Evolutionary conservation across 92 coral and sea anemone genomes (phyloP), one percentile per base, ranked within the genome.

Genomic region (Parazoanthus swiftii): DNA sequence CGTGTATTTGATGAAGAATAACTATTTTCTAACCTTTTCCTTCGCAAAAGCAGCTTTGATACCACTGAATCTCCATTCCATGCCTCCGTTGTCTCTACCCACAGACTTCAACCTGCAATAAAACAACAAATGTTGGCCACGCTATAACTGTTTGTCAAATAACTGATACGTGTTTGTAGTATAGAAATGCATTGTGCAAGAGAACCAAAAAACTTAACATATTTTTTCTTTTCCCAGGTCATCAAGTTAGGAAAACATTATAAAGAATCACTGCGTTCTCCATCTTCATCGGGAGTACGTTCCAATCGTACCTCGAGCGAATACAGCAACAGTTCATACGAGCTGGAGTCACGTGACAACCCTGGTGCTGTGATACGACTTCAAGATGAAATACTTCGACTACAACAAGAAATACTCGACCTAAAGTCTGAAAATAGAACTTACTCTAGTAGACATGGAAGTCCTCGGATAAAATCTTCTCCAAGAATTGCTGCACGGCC

Each of bases 331-430:
- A 81, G 86, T 25, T 88, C 79, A 15, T 44, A 84, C 21, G 82
- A 50, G 36, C 25, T 82, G 36, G 80, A 76, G n/a, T 54, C 83
- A 25, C 66, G 67, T 82, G 92, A 92, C 74, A 77, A 88, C 20
- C n/a, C 81, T 35, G 88, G 51, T 26, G 89, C 88, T 48, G 56
- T 89, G 43, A 25, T 78, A 25, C 81, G 94, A 65, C 88, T 91
- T 23, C 91, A 83, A 65, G 88, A 86, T 25, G 95, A 91, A 72
- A 76, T 91, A 63, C 85, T 92, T 21, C 65, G 81, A 85, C 87
- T 86, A 2, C 88, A 93, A 46, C 63, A 82, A 46, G 95, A 93
- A 85, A 80, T 91, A 46, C 70, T 88, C 43, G 82, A 85, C 35
- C 88, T 88, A 26, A 93, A 93, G 37, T 63, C 81, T 11, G n/a